Evolutionary conservation across 2,888 invertebrate genomes (phyloP).

Genomic region (Heliconius charithonia): DNA sequence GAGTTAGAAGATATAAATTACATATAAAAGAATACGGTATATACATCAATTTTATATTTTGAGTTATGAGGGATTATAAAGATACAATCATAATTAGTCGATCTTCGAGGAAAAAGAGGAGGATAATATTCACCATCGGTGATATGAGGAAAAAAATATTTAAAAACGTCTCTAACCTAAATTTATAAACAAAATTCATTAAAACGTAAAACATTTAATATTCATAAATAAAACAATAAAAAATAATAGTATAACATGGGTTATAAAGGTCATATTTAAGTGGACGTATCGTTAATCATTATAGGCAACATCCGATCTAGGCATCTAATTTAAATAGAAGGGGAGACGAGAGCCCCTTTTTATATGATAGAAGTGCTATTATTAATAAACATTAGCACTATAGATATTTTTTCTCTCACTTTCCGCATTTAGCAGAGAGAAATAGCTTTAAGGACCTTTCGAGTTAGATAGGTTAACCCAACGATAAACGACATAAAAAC

Average conservation of each 20-base stretch:
- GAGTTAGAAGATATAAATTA: not conserved
- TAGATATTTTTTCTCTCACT: not conserved
- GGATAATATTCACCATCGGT: not conserved
- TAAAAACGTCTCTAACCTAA: not conserved
- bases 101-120: not conserved
- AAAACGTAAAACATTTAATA: not conserved
- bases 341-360: conserved; percentile 8
- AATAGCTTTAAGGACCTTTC: not conserved
- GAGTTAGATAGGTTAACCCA: not conserved
- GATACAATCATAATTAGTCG: not conserved
- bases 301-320: conserved; percentile 23
- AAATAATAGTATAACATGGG: not conserved
- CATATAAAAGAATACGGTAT: not conserved
- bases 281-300: conserved; percentile 23
- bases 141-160: not conserved
- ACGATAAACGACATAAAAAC: not conserved
- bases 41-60: too few species aligned
- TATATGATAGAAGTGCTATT: not conserved
- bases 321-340: conserved; percentile 22
- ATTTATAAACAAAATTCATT: not conserved
- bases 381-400: not conserved
- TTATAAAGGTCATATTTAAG: conserved; percentile 17
- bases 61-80: not conserved
- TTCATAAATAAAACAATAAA: not conserved
- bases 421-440: not conserved